Base-by-base conservation (phyloP, 1,140 invertebrate species). In the Trichogramma pretiosum region DNA sequence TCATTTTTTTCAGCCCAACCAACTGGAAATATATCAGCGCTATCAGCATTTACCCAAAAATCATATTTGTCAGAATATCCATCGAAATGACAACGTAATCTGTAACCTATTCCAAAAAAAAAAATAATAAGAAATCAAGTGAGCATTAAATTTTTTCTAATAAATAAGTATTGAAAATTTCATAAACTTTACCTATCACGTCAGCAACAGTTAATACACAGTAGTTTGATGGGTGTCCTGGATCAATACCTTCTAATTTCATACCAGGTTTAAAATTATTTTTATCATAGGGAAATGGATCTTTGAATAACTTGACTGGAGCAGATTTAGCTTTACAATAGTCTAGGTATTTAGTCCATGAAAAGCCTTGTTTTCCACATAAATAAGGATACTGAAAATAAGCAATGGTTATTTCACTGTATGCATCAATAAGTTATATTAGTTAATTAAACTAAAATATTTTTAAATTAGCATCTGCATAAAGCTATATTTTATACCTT, bases 191-290 rank as follows among this genome's bases (percentile, higher is more conserved):
- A 63, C 64, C 64, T 41, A 81, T 78, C 36, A 89, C 79, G 69
- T 95, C 89, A 1, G 82, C 82, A 14, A 96, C 84, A 14, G 83
- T 86, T 19, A 93, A 76, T 19, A 93, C 89, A 68, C 91, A 93
- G 63, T 92, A 93, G 37, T 88, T 68, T 0, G 86, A 84, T 42
- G 89, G 91, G 68, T 93, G 87, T 56, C 85, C 81, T 0, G 91
- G 92, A 74, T 98, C 93, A 48, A 95, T 89, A 1, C 89, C 92
- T 74, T 97, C 93, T 40, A 96, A 60, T 61, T 91, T 89, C 89
- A 94, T 93, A 10, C 90, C 90, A 42, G 85, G 76, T 68, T 80
- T 78, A 55, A 89, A 89, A 16, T 76, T 74, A 67, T 89, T 89
- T 56, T 83, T 77, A 35, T 56, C 68, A 60, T 75, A 83, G 35